Evolutionary conservation across 2,888 invertebrate genomes (phyloP), one percentile per base, ranked within the genome.

Genomic region (Cataglyphis rosenhaueri): DNA sequence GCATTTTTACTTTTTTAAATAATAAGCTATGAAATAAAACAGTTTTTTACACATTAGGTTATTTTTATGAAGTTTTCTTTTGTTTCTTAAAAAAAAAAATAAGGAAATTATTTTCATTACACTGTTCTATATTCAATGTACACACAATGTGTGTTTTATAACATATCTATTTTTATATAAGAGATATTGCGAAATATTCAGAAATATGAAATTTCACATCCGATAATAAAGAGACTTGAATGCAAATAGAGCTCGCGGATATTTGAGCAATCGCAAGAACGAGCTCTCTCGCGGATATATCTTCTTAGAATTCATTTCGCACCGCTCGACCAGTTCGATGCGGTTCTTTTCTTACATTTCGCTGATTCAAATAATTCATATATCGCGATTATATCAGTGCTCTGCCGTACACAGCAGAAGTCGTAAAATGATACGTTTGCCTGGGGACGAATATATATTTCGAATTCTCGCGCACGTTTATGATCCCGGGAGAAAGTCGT

Each of bases 361-460:
- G 48, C 21, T 62, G 38, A 57, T 64, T 78, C 64, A 44, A 78
- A 78, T 76, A 76, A 65, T 78, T 78, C 65, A 65, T 62, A 75
- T 38, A 61, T 66, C 52, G 70, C 78, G 84, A 85, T 86, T 81
- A 74, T 48, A 75, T 64, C 44, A 75, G 66, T 64, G 71, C 32
- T 21, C 65, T 9, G 8, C 6, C 35, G 48, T 18, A 12, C 70
- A 35, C 65, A 65, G 81, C 68, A 62, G 52, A 66, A 75, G 21
- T 59, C 78, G 73, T 82, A 81, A 82, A 84, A 84, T 86, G 84
- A 82, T 74, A 85, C 82, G 84, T 89, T 87, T 85, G 87, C 66
- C 59, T 21, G 52, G 70, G 82, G 64, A 70, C 61, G 74, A 78
- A 83, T 73, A 74, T 68, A 84, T 68, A 84, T 75, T 55, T 75